Evolutionary conservation across 1,140 invertebrate species (phyloP).

Genomic region (Drosophila azteca): DNA sequence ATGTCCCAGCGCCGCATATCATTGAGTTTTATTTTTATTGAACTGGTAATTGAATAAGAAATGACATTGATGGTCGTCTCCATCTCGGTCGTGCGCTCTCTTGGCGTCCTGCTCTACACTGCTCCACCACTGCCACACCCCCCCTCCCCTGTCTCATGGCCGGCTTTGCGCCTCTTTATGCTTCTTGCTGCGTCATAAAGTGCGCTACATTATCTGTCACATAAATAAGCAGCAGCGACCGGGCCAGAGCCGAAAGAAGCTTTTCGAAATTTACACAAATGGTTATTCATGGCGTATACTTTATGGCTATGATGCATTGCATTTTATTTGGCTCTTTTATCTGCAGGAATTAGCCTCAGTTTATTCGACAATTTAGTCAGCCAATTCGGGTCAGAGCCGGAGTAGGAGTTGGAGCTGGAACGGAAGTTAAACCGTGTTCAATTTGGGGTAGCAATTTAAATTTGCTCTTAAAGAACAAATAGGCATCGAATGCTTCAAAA

Average conservation of each 20-base stretch:
- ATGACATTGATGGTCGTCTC: slow-evolving; percentile 66
- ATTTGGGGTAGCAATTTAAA: neutral
- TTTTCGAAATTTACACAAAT: slow-evolving; percentile 58
- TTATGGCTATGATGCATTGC: slow-evolving; percentile 58
- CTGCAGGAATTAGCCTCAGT: slow-evolving; percentile 31
- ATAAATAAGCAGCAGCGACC: slow-evolving; percentile 51
- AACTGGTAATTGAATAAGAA: slow-evolving; percentile 78
- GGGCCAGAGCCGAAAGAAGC: slow-evolving; percentile 14
- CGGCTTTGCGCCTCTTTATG: slow-evolving; percentile 64
- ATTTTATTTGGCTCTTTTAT: slow-evolving; percentile 44
- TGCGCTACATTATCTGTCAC: slow-evolving; percentile 51
- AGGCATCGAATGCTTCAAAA: too few relatives aligned
- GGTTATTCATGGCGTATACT: slow-evolving; percentile 56
- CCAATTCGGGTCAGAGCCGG: neutral
- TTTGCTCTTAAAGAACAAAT: too few relatives aligned
- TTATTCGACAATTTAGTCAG: slow-evolving; percentile 13
- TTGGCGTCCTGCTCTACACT: slow-evolving; percentile 4
- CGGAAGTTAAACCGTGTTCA: neutral
- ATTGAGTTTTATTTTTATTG: slow-evolving; percentile 79
- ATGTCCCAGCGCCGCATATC: slow-evolving; percentile 62
- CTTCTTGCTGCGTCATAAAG: slow-evolving; percentile 55
- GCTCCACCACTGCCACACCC: neutral
- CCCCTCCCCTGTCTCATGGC: slow-evolving; percentile 6
- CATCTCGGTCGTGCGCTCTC: slow-evolving; percentile 12
- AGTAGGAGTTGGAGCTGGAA: neutral